phyloP scores from a whole-genome alignment of 2,797 vertebrate species.

The Amniataba percoides region DNA sequence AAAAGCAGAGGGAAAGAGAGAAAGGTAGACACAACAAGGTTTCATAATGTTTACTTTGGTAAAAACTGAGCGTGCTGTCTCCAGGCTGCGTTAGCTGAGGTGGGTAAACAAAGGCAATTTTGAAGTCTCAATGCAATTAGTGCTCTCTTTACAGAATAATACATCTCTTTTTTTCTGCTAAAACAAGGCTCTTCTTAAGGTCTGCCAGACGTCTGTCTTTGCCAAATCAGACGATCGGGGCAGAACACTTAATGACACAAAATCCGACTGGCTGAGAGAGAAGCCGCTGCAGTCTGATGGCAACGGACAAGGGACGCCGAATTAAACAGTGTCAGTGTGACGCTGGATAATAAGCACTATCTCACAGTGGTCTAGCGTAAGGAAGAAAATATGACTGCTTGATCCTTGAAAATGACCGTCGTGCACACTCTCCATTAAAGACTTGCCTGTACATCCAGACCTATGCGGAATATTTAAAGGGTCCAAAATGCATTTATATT shows the following conservation, averaged over 20 bases:
- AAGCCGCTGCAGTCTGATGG: conserved; percentile 23
- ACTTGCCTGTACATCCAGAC: neutral
- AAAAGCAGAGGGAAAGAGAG: conserved; percentile 47
- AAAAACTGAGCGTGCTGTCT: conserved; percentile 43
- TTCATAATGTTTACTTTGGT: conserved; percentile 60
- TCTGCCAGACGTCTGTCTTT: conserved; percentile 40
- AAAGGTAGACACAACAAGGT: conserved; percentile 46
- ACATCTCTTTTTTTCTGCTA: conserved; percentile 13
- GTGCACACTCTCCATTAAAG: conserved; percentile 18
- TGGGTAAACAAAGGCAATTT: conserved; percentile 60
- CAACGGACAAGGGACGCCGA: conserved; percentile 32
- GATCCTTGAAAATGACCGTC: conserved; percentile 27
- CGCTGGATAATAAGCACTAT: conserved; percentile 53
- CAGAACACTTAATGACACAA: conserved; percentile 41
- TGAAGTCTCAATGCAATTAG: conserved; percentile 64
- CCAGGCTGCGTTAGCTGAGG: conserved; percentile 27
- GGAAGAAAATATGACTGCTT: conserved; percentile 16
- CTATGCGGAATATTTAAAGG: conserved; percentile 3
- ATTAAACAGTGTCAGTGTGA: conserved; percentile 60
- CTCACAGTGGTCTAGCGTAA: conserved; percentile 31
- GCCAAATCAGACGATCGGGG: conserved; percentile 35
- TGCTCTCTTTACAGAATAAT: conserved; percentile 51
- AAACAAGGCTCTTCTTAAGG: conserved; percentile 49
- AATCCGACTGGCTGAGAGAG: conserved; percentile 34
- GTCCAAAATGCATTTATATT: neutral